Percentiles rank a stretch among this genome's conserved stretches.
Evolutionary conservation across 1,140 invertebrate genomes (phyloP).

Genomic region (Pemphigus obesinymphae): DNA sequence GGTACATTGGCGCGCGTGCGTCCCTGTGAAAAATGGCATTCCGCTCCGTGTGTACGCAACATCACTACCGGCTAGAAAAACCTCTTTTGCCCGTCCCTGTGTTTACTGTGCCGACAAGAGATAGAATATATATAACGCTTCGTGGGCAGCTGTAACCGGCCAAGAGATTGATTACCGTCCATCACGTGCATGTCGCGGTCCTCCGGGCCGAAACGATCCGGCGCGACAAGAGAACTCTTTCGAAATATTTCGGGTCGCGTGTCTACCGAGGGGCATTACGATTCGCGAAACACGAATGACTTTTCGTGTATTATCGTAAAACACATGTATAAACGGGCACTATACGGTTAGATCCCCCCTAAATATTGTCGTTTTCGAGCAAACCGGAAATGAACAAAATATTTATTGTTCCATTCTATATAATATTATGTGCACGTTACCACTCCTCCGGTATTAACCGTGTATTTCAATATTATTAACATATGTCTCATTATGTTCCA

Average conservation of each 20-base stretch:
- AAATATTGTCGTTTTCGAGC: background rate
- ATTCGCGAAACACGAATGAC: conserved; percentile 24
- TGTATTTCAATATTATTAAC: background rate
- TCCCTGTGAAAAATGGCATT: background rate
- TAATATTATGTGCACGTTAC: too few relatives aligned
- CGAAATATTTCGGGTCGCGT: background rate
- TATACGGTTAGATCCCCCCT: conserved; percentile 9
- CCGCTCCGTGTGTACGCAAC: background rate
- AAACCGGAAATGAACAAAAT: conserved; percentile 39
- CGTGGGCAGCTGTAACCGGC: background rate
- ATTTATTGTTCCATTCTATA: conserved; percentile 26
- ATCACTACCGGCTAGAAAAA: background rate
- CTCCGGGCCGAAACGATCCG: background rate
- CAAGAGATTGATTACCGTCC: conserved; percentile 23
- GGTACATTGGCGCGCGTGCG: background rate
- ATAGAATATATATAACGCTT: background rate
- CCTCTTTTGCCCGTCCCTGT: background rate
- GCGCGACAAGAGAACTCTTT: background rate
- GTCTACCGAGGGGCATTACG: background rate
- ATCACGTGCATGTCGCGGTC: background rate
- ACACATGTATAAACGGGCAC: conserved; percentile 7
- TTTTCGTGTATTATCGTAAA: conserved; percentile 14
- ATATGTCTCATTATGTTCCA: background rate
- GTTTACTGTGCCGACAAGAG: background rate
- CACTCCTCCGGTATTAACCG: background rate